These are phyloP conservation scores for Aphodius granarius DNA, from an alignment of 2,888 invertebrate genomes.

Conservation along the genomic window DNA sequence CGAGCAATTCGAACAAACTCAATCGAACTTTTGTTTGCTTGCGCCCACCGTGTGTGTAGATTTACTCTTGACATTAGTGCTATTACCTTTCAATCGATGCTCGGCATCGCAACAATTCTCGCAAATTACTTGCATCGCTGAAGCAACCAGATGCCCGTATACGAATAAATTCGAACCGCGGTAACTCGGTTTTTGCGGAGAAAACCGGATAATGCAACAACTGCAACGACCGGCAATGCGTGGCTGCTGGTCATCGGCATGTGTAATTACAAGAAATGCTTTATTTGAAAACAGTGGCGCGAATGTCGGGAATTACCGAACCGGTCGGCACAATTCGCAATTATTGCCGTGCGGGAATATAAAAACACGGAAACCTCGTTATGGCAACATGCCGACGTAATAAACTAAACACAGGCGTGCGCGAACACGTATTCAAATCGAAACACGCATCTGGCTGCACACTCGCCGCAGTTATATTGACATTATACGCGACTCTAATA, in stretches of 20 bases:
- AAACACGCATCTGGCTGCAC: not conserved
- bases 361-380: slow-evolving; percentile 15
- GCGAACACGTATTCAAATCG: not conserved
- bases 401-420: not conserved
- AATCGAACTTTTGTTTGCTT: not conserved
- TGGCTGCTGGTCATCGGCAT: not conserved
- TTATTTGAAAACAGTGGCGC: slow-evolving; percentile 8
- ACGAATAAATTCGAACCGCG: not conserved
- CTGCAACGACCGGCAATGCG: not conserved
- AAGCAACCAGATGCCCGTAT: not conserved
- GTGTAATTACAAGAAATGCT: slow-evolving; percentile 5
- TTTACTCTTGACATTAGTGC: not conserved
- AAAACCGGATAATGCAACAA: not conserved
- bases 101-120: not conserved
- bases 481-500: not conserved
- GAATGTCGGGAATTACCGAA: not conserved
- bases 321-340: not conserved
- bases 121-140: not conserved
- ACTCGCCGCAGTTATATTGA: not conserved
- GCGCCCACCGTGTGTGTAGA: not conserved
- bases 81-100: not conserved
- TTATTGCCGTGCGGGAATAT: slow-evolving; percentile 1
- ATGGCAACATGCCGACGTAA: slow-evolving; percentile 5
- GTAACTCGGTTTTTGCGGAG: not conserved
- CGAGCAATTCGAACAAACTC: not conserved